Evolutionary conservation across 2,888 invertebrate species (phyloP).

Genomic region (Drosophila merina): DNA sequence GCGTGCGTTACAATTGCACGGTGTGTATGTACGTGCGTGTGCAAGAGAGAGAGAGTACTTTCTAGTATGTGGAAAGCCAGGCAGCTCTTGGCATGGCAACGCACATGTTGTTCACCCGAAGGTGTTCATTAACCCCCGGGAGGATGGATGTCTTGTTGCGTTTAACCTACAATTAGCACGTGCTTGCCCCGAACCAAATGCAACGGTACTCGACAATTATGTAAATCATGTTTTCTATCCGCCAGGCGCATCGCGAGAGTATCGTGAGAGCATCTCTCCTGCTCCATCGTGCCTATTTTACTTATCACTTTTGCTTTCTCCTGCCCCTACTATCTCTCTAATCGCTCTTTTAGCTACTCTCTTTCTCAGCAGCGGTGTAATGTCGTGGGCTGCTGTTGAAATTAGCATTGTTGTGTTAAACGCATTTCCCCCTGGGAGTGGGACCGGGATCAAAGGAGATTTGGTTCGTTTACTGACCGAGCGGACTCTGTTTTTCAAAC

Average conservation of each 20-base stretch:
- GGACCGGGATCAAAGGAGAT: slow-evolving; percentile 25
- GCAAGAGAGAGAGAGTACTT: slow-evolving; percentile 33
- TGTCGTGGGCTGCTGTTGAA: slow-evolving; percentile 43
- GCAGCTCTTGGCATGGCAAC: slow-evolving; percentile 56
- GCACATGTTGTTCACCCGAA: slow-evolving; percentile 54
- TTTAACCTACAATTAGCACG: slow-evolving; percentile 82
- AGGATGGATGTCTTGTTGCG: slow-evolving; percentile 56
- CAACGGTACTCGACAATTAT: slow-evolving; percentile 61
- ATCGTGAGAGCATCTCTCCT: slow-evolving; percentile 1
- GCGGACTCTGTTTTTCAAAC: slow-evolving; percentile 8
- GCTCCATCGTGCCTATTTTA: slow-evolving; percentile 9
- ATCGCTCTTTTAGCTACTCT: not conserved
- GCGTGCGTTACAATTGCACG: slow-evolving; percentile 53
- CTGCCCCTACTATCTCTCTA: not conserved
- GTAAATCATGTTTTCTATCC: slow-evolving; percentile 72
- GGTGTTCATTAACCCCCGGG: slow-evolving; percentile 76
- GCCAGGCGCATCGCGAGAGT: slow-evolving; percentile 11
- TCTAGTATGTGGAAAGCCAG: too few relatives aligned
- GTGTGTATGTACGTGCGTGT: slow-evolving; percentile 24
- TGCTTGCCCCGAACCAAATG: slow-evolving; percentile 61
- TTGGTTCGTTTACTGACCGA: slow-evolving; percentile 12
- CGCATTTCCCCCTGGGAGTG: not conserved
- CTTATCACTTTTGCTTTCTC: slow-evolving; percentile 28
- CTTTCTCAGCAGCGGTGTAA: slow-evolving; percentile 41
- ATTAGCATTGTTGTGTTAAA: slow-evolving; percentile 59